These are phyloP conservation scores for Brachionus koreanus DNA, from an alignment of 1,140 invertebrate species.

Conservation along the genomic window DNA sequence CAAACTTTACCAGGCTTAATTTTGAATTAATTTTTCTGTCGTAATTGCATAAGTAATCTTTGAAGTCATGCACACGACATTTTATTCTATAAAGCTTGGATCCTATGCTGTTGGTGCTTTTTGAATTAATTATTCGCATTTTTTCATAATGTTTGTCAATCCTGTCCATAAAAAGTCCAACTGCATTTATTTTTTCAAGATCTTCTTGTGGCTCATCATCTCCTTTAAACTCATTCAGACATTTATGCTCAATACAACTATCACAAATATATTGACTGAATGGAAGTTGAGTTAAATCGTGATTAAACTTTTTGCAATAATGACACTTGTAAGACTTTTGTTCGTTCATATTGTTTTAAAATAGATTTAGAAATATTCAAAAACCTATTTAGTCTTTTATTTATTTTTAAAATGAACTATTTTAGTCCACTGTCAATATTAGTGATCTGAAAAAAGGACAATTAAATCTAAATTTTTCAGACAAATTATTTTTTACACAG, in stretches of 20 bases:
- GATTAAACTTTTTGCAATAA: constrained; percentile 9
- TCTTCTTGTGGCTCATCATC: background rate
- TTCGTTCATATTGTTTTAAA: background rate
- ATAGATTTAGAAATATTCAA: background rate
- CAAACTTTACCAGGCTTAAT: background rate
- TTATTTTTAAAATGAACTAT: background rate
- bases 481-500: background rate
- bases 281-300: background rate
- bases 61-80: background rate
- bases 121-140: background rate
- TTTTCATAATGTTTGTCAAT: constrained; percentile 1
- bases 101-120: background rate
- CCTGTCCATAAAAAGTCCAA: constrained; percentile 3
- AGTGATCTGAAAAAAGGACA: background rate
- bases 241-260: background rate
- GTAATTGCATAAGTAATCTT: background rate
- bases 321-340: background rate
- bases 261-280: background rate
- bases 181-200: constrained; percentile 1
- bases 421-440: background rate
- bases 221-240: constrained; percentile 5
- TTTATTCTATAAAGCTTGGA: background rate
- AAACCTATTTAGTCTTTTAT: background rate
- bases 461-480: background rate
- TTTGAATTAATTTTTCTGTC: background rate